These are phyloP conservation scores for Tenualosa thibaudeaui DNA, from an alignment of 2,797 vertebrate species.

Conservation along the genomic window DNA sequence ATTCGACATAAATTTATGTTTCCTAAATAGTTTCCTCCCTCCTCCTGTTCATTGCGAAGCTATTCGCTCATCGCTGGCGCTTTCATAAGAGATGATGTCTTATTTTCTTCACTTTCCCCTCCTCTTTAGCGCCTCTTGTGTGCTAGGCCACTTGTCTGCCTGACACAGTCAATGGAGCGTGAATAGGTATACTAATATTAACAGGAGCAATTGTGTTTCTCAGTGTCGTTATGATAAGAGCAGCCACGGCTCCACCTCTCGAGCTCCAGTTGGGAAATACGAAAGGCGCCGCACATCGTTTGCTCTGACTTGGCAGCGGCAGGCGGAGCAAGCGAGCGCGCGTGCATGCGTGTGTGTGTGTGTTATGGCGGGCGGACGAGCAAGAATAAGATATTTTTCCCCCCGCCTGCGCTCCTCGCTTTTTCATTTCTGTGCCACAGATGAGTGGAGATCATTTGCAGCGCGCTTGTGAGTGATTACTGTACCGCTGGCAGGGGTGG, in stretches of 20 bases:
- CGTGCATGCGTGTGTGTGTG: background rate
- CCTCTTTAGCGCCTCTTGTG: slow-evolving; percentile 10
- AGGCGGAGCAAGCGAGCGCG: background rate
- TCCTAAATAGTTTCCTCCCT: background rate
- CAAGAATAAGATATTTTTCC: slow-evolving; percentile 16
- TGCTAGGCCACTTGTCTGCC: slow-evolving; percentile 14
- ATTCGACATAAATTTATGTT: slow-evolving; percentile 18
- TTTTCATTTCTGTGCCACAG: slow-evolving; percentile 61
- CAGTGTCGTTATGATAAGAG: slow-evolving; percentile 39
- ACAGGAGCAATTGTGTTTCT: slow-evolving; percentile 33
- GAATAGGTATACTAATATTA: slow-evolving; percentile 39
- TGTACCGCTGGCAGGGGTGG: slow-evolving; percentile 54
- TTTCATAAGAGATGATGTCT: slow-evolving; percentile 13
- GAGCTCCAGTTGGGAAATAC: slow-evolving; percentile 24
- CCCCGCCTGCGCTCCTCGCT: background rate
- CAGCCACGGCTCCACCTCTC: slow-evolving; percentile 31
- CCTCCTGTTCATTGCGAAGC: background rate
- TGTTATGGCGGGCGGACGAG: background rate
- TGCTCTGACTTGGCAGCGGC: background rate
- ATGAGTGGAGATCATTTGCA: slow-evolving; percentile 75
- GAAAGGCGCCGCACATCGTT: background rate
- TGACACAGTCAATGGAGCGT: slow-evolving; percentile 38
- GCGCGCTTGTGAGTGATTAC: slow-evolving; percentile 78
- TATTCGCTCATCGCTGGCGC: background rate
- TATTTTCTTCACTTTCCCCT: background rate